Evolutionary conservation across 2,797 vertebrate genomes (phyloP).

Genomic region (Diglossa cyanea): DNA sequence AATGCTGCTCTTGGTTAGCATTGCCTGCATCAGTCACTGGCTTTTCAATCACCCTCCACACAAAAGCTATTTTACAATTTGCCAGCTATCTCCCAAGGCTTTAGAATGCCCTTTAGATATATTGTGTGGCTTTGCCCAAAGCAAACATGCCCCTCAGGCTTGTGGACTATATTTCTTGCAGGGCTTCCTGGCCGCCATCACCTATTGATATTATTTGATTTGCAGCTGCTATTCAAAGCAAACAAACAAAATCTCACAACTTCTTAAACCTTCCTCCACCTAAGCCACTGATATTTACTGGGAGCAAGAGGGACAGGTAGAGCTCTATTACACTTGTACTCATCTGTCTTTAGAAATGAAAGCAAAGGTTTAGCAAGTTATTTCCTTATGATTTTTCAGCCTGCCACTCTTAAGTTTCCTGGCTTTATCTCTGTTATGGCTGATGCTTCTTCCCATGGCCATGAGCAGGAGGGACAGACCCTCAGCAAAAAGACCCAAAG

Average conservation of each 20-base stretch:
- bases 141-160: constrained; percentile 1
- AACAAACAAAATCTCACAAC: constrained; percentile 55
- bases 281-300: constrained; percentile 52
- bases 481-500: neutral
- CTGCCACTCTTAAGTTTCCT: neutral
- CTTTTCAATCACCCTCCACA: neutral
- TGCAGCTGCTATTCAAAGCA: constrained; percentile 29
- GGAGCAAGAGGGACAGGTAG: neutral
- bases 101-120: constrained; percentile 46
- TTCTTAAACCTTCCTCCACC: neutral
- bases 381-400: neutral
- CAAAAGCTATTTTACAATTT: neutral
- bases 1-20: neutral
- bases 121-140: constrained; percentile 2
- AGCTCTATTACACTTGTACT: neutral
- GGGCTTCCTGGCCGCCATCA: constrained; percentile 2
- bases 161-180: neutral
- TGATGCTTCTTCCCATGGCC: neutral
- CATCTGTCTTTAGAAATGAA: neutral
- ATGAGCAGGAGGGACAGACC: neutral
- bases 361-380: neutral
- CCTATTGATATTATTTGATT: constrained; percentile 65
- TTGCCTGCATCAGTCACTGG: neutral
- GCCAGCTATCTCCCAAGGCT: neutral
- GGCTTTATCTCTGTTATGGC: neutral